Base-by-base conservation (phyloP, 2,888 invertebrate species). In the Tridacna gigas region DNA sequence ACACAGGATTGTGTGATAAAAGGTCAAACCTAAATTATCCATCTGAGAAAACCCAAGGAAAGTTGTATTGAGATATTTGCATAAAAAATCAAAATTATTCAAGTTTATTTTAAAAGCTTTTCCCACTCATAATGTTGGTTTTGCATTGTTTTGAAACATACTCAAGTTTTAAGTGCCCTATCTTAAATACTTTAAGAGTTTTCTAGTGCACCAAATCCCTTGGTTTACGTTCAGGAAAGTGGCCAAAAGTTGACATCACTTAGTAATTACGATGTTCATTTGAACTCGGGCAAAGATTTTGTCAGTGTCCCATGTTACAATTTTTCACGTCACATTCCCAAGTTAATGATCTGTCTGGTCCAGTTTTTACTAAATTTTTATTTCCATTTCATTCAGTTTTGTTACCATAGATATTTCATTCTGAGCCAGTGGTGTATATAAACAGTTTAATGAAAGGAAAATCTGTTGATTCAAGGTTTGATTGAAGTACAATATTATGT, bases 271-370 rank as follows among this genome's bases (percentile, higher is more conserved):
- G 28, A 22, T 47, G 69, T 47, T 47, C 69, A 69, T 45, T 47
- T 47, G 13, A 47, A 69, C 69, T 15, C n/a, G 18, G 51, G 71
- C 51, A 71, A 71, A 71, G 22, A n/a, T 71, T 45, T 69, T 47
- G 45, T 71, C n/a, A 71, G 51, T 47, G 71, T 22, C 71, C 37
- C 47, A 71, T 71, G 71, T 71, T 71, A 71, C 71, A 71, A 71
- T 71, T 51, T 71, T 71, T 71, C 71, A 71, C 51, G 51, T 71
- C 71, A 71, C 71, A 71, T 71, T 71, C 71, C 51, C 71, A 9
- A 71, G 71, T 71, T 51, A 71, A 71, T 71, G 20, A 71, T 25
- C n/a, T 71, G 71, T 71, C 71, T 48, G 51, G 22, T 51, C 51
- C 51, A 25, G 7, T 67, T 26, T 71, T 45, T 51, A 48, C 25